Conservation (phyloP, 2,113 vertebrate genomes). For the Haemorhous mexicanus region DNA sequence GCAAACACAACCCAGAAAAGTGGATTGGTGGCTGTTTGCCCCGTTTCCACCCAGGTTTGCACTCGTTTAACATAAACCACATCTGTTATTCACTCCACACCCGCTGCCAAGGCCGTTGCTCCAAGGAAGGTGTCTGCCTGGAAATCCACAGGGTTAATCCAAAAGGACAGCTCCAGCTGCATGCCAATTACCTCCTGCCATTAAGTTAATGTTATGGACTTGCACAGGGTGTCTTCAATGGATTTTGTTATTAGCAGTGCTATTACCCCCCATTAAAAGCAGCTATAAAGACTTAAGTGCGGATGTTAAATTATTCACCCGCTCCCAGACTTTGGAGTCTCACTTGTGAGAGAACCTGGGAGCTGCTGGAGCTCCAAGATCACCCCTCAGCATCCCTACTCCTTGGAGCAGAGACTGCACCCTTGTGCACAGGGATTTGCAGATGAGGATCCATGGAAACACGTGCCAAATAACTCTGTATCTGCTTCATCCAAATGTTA, state of each 20-base stretch:
- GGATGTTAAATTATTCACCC: slow-evolving; percentile 72
- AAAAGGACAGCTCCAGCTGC: slow-evolving; percentile 47
- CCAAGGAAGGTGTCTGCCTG: slow-evolving; percentile 13
- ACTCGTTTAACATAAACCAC: not conserved
- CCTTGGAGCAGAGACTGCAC: not conserved
- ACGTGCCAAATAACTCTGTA: not conserved
- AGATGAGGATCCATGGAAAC: not conserved
- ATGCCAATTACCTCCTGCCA: slow-evolving; percentile 74
- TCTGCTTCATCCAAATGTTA: not conserved
- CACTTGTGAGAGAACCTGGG: not conserved
- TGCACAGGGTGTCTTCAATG: slow-evolving; percentile 62
- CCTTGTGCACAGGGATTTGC: not conserved
- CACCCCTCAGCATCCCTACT: not conserved
- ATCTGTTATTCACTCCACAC: not conserved
- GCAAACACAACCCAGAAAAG: not conserved
- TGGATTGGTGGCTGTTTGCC: not conserved
- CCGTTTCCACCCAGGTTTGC: not conserved
- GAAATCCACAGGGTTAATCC: slow-evolving; percentile 68
- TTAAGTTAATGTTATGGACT: slow-evolving; percentile 78
- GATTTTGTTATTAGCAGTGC: slow-evolving; percentile 72
- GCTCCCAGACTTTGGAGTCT: slow-evolving; percentile 59
- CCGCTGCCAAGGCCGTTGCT: not conserved
- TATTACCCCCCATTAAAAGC: slow-evolving; percentile 73
- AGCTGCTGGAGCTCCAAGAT: not conserved
- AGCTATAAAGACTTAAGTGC: slow-evolving; percentile 43